These are phyloP conservation scores for Ardeotis arabs DNA, from an alignment of 2,113 vertebrate species.

Conservation along the genomic window DNA sequence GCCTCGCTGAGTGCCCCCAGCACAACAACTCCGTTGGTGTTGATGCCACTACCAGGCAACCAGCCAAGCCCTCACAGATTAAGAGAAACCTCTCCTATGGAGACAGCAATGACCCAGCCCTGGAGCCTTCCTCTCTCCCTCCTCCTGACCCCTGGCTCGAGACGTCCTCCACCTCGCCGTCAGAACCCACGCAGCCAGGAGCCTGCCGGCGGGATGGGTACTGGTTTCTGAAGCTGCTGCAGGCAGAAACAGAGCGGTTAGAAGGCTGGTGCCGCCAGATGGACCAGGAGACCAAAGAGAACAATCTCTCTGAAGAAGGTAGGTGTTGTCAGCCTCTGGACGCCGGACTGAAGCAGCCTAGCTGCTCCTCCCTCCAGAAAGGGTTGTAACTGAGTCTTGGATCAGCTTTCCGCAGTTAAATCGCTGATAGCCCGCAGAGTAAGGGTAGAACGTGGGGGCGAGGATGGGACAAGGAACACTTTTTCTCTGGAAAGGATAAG, in stretches of 20 bases:
- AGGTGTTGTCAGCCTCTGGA: neutral
- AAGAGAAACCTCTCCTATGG: conserved; percentile 96
- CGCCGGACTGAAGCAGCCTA: neutral
- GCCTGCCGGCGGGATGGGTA: conserved; percentile 93
- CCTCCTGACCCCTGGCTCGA: conserved; percentile 98
- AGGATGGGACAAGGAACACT: neutral
- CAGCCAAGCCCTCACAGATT: conserved; percentile 91
- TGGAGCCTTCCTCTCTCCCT: conserved; percentile 94
- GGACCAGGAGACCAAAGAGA: conserved; percentile 98
- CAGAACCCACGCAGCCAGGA: conserved; percentile 74
- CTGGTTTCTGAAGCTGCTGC: conserved; percentile 98
- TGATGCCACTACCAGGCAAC: conserved; percentile 80
- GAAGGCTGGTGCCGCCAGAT: conserved; percentile 99
- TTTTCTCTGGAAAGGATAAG: neutral
- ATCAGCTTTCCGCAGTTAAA: neutral
- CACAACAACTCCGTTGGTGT: conserved; percentile 84
- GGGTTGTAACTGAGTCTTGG: neutral
- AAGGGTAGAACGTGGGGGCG: neutral
- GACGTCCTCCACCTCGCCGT: conserved; percentile 80
- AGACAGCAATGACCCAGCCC: conserved; percentile 92
- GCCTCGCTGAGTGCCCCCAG: conserved; percentile 87
- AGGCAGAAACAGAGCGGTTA: conserved; percentile 94
- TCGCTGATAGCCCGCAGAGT: neutral
- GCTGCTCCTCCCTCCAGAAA: neutral
- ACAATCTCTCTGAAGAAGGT: conserved; percentile 97